Evolutionary conservation across 2,113 vertebrate species (phyloP).

Genomic region (Tupaia tana): DNA sequence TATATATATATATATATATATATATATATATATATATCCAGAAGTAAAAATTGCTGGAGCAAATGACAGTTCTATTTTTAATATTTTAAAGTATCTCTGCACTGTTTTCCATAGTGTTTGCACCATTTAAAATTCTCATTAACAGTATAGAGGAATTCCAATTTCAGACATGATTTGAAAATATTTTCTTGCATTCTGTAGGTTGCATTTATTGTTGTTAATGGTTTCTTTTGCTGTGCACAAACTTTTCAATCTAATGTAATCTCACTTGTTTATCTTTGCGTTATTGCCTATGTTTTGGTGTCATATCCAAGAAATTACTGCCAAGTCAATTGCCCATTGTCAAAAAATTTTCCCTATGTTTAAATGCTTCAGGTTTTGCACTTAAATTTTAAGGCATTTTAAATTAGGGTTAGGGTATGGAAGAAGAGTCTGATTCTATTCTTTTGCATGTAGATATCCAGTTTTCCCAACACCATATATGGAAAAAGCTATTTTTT

Average conservation of each 20-base stretch:
- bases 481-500: not conserved
- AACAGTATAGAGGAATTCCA: not conserved
- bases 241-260: not conserved
- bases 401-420: not conserved
- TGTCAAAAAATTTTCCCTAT: not conserved
- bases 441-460: not conserved
- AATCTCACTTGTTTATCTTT: not conserved
- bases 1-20: no score
- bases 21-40: no score
- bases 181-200: not conserved
- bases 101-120: not conserved
- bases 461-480: not conserved
- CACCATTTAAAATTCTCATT: not conserved
- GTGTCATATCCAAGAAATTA: not conserved
- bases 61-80: not conserved
- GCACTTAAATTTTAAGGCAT: not conserved
- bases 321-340: not conserved
- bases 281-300: not conserved
- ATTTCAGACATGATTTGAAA: not conserved
- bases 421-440: not conserved
- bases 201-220: not conserved
- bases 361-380: not conserved
- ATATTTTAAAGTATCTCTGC: not conserved
- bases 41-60: not conserved
- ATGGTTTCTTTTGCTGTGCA: not conserved